Conservation (phyloP, 2,113 vertebrate genomes). For the Astur gentilis region DNA sequence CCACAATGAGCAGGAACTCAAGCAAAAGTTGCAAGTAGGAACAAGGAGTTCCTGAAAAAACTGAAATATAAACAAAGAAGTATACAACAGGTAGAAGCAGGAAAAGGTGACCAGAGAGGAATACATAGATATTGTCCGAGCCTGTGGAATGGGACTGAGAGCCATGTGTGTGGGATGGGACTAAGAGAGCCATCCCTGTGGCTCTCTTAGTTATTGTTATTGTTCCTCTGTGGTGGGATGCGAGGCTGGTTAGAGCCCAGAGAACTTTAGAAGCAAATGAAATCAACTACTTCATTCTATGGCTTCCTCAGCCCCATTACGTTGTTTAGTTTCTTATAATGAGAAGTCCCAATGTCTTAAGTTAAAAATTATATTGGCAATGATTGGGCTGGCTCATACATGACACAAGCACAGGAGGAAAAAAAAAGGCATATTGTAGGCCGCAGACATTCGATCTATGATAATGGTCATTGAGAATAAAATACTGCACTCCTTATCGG, state of each 20-base stretch:
- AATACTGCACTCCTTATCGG: background rate
- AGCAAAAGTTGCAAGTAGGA: background rate
- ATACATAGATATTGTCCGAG: rapidly evolving
- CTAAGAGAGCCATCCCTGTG: background rate
- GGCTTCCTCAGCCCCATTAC: rapidly evolving
- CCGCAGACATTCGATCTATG: background rate
- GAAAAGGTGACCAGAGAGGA: background rate
- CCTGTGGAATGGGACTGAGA: background rate
- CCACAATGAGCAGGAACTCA: background rate
- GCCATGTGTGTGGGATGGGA: too few relatives aligned
- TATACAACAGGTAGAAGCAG: background rate
- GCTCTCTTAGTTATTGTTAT: background rate
- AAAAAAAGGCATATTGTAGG: background rate
- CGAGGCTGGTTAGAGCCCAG: background rate
- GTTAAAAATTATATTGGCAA: background rate
- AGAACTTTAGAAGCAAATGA: background rate
- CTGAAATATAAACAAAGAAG: background rate
- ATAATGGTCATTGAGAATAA: background rate
- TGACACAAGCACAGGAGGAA: background rate
- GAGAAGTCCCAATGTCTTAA: background rate
- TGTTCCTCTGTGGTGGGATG: background rate
- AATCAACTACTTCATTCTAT: background rate
- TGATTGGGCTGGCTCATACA: background rate
- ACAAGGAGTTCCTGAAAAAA: background rate
- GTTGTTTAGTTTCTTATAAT: background rate